Conservation (phyloP, 2,888 invertebrate genomes). For the Pollenia amentaria region DNA sequence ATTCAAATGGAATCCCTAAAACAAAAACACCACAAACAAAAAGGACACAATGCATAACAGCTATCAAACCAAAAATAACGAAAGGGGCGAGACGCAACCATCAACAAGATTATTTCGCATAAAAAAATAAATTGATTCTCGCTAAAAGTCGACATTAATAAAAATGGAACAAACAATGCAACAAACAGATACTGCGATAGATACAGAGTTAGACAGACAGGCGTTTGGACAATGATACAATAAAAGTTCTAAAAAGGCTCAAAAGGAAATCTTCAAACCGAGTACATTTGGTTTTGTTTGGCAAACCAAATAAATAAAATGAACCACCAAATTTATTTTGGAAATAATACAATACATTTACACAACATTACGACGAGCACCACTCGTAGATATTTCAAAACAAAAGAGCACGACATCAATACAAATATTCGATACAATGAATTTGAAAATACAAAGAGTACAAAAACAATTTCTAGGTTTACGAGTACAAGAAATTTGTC, state of each 20-base stretch:
- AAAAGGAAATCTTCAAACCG: conserved; percentile 33
- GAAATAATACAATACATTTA: conserved; percentile 19
- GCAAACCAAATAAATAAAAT: conserved; percentile 9
- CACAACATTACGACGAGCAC: conserved; percentile 55
- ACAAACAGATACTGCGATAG: conserved; percentile 72
- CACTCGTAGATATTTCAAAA: conserved; percentile 45
- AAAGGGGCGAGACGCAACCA: conserved; percentile 83
- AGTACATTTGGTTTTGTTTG: conserved; percentile 15
- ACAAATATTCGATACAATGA: conserved; percentile 41
- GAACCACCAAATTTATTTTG: conserved; percentile 57
- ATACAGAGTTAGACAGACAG: conserved; percentile 34
- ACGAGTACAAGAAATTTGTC: conserved; percentile 79
- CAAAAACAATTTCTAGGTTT: conserved; percentile 2
- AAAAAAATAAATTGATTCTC: conserved; percentile 82
- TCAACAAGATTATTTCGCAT: conserved; percentile 84
- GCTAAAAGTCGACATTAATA: conserved; percentile 80
- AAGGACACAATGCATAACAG: conserved; percentile 40
- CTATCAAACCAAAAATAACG: conserved; percentile 63
- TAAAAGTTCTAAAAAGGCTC: conserved; percentile 37
- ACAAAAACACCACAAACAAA: conserved; percentile 6
- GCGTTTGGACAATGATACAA: conserved; percentile 46
- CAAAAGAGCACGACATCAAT: conserved; percentile 62
- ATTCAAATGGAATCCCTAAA: conserved; percentile 34
- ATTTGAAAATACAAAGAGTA: conserved; percentile 26
- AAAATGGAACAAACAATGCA: conserved; percentile 65